These are phyloP conservation scores for Balaenoptera acutorostrata DNA, from an alignment of 2,113 vertebrate species.

Conservation along the genomic window DNA sequence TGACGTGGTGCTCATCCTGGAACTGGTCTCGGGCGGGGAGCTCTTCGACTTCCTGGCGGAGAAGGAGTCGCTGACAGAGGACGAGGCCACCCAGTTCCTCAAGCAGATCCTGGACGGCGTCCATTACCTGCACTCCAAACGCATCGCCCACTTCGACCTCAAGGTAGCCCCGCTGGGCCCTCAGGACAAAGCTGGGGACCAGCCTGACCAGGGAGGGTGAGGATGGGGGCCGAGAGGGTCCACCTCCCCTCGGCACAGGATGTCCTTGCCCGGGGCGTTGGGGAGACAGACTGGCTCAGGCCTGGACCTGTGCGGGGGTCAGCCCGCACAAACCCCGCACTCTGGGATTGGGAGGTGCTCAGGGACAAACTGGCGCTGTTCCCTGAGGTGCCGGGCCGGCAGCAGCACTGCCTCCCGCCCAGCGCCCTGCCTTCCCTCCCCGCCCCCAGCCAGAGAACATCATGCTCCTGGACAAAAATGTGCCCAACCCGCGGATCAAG, in stretches of 20 bases:
- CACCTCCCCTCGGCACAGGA: not conserved
- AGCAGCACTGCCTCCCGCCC: not conserved
- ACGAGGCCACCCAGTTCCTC: conserved; percentile 97
- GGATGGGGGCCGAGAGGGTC: not conserved
- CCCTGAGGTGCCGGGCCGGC: not conserved
- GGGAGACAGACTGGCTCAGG: not conserved
- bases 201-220: not conserved
- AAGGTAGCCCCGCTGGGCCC: conserved; percentile 83
- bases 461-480: conserved; percentile 96
- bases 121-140: conserved; percentile 95
- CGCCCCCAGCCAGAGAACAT: conserved; percentile 92
- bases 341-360: not conserved
- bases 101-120: conserved; percentile 98
- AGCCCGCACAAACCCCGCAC: not conserved
- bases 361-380: not conserved
- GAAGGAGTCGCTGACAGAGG: conserved; percentile 96
- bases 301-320: not conserved
- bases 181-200: fast-evolving
- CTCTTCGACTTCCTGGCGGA: conserved; percentile 97
- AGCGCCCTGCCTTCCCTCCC: fast-evolving
- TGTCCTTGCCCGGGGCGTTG: not conserved
- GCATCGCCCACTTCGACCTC: conserved; percentile 96
- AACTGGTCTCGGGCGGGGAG: conserved; percentile 95
- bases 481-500: conserved; percentile 94
- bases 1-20: conserved; percentile 97